A percentile compares a stretch with the other conserved stretches of the same genome.
phyloP scores from a whole-genome alignment of 1,140 invertebrate species.

The Drosophila saltans region DNA sequence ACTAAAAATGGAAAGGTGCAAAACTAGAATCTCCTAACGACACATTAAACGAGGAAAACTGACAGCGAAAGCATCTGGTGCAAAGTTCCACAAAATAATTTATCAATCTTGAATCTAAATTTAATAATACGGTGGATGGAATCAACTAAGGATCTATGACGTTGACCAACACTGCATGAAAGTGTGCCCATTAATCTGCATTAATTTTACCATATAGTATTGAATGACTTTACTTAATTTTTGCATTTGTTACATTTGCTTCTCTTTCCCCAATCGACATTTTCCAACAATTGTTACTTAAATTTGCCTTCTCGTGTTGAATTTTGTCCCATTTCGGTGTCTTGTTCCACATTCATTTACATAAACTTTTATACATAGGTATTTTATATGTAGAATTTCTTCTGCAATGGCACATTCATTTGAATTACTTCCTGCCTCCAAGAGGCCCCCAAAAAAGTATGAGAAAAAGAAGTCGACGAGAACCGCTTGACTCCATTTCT shows the following conservation, averaged over 20 bases:
- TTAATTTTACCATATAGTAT: too few species aligned
- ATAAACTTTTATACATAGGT: slow-evolving; percentile 17
- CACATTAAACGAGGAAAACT: not conserved
- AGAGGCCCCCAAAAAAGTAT: slow-evolving; percentile 13
- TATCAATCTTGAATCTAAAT: too few species aligned
- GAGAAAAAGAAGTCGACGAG: slow-evolving; percentile 9
- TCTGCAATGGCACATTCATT: slow-evolving; percentile 60
- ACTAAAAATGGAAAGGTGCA: not conserved
- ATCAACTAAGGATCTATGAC: too few species aligned
- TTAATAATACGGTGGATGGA: too few species aligned
- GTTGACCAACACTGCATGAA: not conserved
- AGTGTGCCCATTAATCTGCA: not conserved
- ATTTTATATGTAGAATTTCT: slow-evolving; percentile 19
- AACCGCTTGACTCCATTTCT: slow-evolving; percentile 50
- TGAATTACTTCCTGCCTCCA: slow-evolving; percentile 64
- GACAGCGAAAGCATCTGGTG: not conserved
- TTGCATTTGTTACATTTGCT: not conserved
- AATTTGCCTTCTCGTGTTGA: not conserved
- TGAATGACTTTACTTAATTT: too few species aligned
- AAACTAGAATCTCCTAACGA: not conserved
- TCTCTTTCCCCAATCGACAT: not conserved
- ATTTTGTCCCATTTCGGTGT: slow-evolving; percentile 23
- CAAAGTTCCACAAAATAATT: not conserved
- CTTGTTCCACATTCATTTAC: slow-evolving; percentile 13
- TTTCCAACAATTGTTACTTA: not conserved